Evolutionary conservation across 2,888 invertebrate genomes (phyloP), one percentile per base, ranked within the genome.

Genomic region (Erannis defoliaria): DNA sequence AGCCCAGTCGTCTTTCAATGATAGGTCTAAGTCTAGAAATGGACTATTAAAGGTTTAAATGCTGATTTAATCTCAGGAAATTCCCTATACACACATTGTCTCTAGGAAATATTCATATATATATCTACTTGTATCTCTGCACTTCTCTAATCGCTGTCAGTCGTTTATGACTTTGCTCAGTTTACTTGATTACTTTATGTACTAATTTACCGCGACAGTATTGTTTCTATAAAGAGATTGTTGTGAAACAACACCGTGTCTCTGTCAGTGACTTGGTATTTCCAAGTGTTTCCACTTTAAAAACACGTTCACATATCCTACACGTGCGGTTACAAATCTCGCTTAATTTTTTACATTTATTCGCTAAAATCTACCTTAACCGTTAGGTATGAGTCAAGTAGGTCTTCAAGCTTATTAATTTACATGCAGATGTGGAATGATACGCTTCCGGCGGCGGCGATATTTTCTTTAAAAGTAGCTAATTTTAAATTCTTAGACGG

Each of bases 381-480:
- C 37, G 37, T 50, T 37, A 50, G 37, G 37, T 38, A 33, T 50
- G 56, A 57, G 33, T 57, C 48, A 43, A 55, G 37, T 48, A 14
- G 38, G 26, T 26, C 8, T 31, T 10, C 14, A 21, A 35, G n/a
- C 5, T 31, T 9, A 40, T 26, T 26, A 53, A 53, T 53, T 53
- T 29, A n/a, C 51, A 40, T 26, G 18, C 51, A 51, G 38, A 16
- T 38, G 51, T 40, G 51, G 51, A 51, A 40, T 29, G 38, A 29
- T 38, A 29, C 9, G 8, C 37, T 51, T 51, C 51, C 51, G 51
- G 37, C 6, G 18, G 5, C 18, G 21, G 29, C 49, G 23, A 37
- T 6, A 21, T 23, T 1, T 45, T 21, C 19, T 19, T 19, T 5
- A 12, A 33, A n/a, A 19, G 8, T 35, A 21, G 10, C 19, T 21